Conservation (phyloP, 2,113 vertebrate genomes). For the Syngnathoides biaculeatus region DNA sequence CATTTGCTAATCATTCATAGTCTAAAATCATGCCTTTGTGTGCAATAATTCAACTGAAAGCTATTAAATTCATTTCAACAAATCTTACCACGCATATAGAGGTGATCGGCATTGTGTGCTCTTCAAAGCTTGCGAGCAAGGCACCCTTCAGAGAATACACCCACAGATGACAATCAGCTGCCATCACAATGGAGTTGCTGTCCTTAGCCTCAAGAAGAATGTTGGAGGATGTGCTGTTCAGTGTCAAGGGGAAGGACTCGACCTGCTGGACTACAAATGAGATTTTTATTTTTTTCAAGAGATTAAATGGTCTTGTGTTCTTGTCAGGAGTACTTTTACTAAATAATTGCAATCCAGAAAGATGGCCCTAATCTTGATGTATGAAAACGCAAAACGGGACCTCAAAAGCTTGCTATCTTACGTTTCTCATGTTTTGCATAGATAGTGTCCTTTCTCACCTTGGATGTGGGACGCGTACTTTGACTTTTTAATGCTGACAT, state of each 20-base stretch:
- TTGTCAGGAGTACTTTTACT: conserved; percentile 1
- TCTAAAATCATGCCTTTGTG: neutral
- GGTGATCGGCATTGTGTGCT: conserved; percentile 74
- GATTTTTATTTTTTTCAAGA: neutral
- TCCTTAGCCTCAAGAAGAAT: conserved; percentile 64
- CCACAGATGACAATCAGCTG: conserved; percentile 53
- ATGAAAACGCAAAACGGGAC: neutral
- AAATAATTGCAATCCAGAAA: neutral
- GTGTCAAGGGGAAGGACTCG: conserved; percentile 59
- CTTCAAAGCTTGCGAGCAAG: conserved; percentile 72
- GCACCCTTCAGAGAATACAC: conserved; percentile 71
- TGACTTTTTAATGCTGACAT: conserved; percentile 62
- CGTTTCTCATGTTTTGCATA: neutral
- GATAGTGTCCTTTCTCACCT: conserved; percentile 48
- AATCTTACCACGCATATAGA: conserved; percentile 78
- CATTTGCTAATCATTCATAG: neutral
- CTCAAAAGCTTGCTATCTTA: neutral
- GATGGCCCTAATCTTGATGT: neutral
- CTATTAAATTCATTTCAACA: neutral
- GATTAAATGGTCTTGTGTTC: neutral
- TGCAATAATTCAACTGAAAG: too few relatives aligned
- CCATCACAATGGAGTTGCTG: conserved; percentile 65
- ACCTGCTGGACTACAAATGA: conserved; percentile 66
- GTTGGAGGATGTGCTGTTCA: conserved; percentile 22
- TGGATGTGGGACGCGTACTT: conserved; percentile 59